Evolutionary conservation across 2,888 invertebrate species (phyloP), one percentile per base, ranked within the genome.

Genomic region (Nudaria mundana): DNA sequence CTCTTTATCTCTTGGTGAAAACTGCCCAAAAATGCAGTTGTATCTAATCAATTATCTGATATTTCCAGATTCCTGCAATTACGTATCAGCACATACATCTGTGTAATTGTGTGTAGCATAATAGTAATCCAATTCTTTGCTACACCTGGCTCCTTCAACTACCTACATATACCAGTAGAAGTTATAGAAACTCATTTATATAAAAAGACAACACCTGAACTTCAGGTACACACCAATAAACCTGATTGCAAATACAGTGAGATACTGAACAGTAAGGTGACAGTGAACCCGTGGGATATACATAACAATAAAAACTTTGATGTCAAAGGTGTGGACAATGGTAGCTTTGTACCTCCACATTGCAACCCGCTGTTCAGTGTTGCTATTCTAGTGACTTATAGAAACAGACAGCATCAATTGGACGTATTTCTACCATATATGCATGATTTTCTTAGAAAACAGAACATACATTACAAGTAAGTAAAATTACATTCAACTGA

Each of bases 401-500:
- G 97, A 36, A 93, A 95, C 60, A 90, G 98, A 29, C 90, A 93
- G 53, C 81, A 90, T 3, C 97, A 98, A 62, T 79, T 97, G 10
- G 89, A 92, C 31, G 84, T 92, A 43, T 97, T 97, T 72, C 82
- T 97, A 45, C 93, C 93, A 37, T 95, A 96, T 63, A 95, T 98
- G 83, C 97, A 98, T 76, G 92, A 93, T 30, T 97, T 94, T 76
- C 84, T 98, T 43, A 94, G 94, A 56, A 89, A 91, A 42, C 98
- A 98, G 73, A 91, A 93, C 56, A 90, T 98, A 23, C 94, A 96
- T 71, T 98, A 98, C 76, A 82, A 77, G 89, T 87, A 50, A 76
- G 80, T 73, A 28, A 8, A 12, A 11, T 7, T n/a, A n/a, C n/a
- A n/a, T n/a, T n/a, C n/a, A n/a, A n/a, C n/a, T n/a, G n/a, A n/a